Evolutionary conservation across 2,797 vertebrate species (phyloP), one percentile per base, ranked within the genome.

Genomic region (Sebastes trivittatus): DNA sequence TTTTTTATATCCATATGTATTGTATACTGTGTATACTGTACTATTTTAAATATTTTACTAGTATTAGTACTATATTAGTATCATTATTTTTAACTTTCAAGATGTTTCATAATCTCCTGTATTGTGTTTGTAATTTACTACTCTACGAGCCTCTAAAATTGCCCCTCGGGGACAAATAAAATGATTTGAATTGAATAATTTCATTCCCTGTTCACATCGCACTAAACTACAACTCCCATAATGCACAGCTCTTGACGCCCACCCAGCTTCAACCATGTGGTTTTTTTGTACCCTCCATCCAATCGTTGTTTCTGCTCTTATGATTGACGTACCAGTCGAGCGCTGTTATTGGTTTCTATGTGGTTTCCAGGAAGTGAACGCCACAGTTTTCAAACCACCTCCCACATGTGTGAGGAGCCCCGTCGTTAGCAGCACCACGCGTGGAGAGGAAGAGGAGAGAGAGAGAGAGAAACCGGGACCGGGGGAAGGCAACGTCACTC

Each of bases 291-390:
- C 3, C 16, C 29, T 70, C 10, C 1, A 61, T 80, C 93, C 94
- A 94, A 94, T 95, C n/a, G 11, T 2, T 8, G 27, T 38, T 68
- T 2, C 6, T 20, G 14, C 2, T 32, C 1, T 10, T 29, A 64
- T 88, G 88, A 94, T 77, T 86, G 92, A 85, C 88, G 32, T n/a
- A 2, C 22, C 4, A 32, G 72, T 25, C 20, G 20, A 25, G 72
- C 1, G 32, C 46, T 72, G 11, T 20, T 10, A 91, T 87, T 87
- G 89, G 93, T 94, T 91, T 92, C 93, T 83, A 93, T 87, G 91
- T 58, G 87, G 95, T 95, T 95, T 95, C 95, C 92, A 96, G 96
- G 95, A 96, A 96, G 93, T 93, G 84, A 94, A 93, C 80, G 88
- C 85, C 78, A 81, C 78, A 54, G 80, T 79, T 42, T 42, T 74